phyloP scores from a whole-genome alignment of 2,888 invertebrate genomes.

The Blomia tropicalis region DNA sequence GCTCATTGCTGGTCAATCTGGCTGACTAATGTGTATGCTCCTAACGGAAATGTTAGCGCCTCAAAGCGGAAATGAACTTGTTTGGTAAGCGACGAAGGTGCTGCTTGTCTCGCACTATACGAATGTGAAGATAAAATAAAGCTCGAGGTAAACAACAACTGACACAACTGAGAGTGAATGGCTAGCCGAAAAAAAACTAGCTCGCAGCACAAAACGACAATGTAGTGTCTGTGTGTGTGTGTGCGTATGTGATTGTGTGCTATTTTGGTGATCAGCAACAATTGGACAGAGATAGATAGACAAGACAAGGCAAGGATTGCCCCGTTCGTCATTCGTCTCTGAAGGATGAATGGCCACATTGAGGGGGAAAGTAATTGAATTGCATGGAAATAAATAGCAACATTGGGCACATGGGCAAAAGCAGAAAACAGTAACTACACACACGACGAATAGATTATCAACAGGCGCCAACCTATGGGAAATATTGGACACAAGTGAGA shows the following conservation, averaged over 20 bases:
- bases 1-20: too few species aligned
- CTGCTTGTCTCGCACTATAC: neutral
- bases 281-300: neutral
- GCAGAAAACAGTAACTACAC: too few species aligned
- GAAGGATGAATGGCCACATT: slow-evolving; percentile 13
- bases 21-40: too few species aligned
- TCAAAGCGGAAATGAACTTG: slow-evolving; percentile 8
- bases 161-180: too few species aligned
- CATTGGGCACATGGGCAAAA: neutral
- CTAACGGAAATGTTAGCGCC: neutral
- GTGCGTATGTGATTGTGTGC: too few species aligned
- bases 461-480: slow-evolving; percentile 6
- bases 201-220: neutral
- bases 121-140: neutral
- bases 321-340: neutral
- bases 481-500: neutral
- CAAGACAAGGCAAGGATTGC: neutral
- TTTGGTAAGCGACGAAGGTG: neutral
- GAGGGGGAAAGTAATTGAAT: slow-evolving; percentile 12
- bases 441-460: slow-evolving; percentile 6
- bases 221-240: too few species aligned
- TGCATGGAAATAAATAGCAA: slow-evolving; percentile 11
- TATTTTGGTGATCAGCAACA: slow-evolving; percentile 9
- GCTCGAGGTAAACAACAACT: neutral
- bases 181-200: neutral